A percentile compares a stretch with the other conserved stretches of the same genome.
Conservation (phyloP, 2,888 invertebrate species). For the Acanthosepion pharaonis region DNA sequence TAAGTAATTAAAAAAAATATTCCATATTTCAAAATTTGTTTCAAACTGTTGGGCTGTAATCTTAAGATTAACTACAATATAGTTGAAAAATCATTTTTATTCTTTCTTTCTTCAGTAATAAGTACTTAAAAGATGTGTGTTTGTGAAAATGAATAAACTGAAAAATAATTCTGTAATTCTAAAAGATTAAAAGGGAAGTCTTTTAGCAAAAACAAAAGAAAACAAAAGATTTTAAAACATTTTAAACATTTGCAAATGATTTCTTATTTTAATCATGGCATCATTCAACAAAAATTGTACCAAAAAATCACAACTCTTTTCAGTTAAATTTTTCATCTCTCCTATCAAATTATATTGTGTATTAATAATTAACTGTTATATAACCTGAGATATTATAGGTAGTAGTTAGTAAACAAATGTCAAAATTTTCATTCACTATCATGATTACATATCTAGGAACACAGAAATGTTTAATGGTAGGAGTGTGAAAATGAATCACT, state of each 20-base stretch:
- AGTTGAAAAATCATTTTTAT: not conserved
- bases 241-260: not conserved
- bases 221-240: not conserved
- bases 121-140: not conserved
- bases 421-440: too few relatives aligned
- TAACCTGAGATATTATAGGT: too few relatives aligned
- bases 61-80: not conserved
- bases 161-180: not conserved
- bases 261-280: not conserved
- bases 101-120: not conserved
- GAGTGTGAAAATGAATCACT: too few relatives aligned
- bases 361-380: too few relatives aligned
- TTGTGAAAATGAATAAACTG: not conserved
- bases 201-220: not conserved
- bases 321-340: too few relatives aligned
- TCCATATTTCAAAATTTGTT: not conserved
- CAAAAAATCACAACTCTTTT: too few relatives aligned
- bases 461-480: too few relatives aligned
- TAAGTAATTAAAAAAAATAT: not conserved
- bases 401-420: too few relatives aligned
- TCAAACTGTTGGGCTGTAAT: not conserved
- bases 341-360: too few relatives aligned
- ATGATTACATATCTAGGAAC: too few relatives aligned
- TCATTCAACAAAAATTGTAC: too few relatives aligned
- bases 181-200: not conserved